Evolutionary conservation across 2,888 invertebrate species (phyloP), one percentile per base, ranked within the genome.

Genomic region (Congeria kusceri): DNA sequence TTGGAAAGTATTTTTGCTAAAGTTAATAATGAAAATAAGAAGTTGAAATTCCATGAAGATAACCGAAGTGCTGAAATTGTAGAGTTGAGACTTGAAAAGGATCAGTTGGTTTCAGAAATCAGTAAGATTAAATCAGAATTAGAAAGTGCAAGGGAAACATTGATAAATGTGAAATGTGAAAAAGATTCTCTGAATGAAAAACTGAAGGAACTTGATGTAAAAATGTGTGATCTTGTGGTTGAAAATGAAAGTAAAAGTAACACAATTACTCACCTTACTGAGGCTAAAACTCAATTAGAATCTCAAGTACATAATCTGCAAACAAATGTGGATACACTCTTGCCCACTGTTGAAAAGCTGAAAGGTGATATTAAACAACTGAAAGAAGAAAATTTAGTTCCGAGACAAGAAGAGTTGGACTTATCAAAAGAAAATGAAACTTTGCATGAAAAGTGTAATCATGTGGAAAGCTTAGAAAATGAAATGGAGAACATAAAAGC

Each of bases 401-500:
- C 79, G 3, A 65, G 23, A 25, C 27, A 61, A 39, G 59, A 59
- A 57, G 39, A 13, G 9, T 39, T 39, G 9, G 39, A 39, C 11
- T 39, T 39, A 13, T 28, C 75, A 28, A 62, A 71, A 28, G 71
- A 65, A n/a, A 77, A 86, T 28, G 82, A 73, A 39, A 9, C 15
- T 13, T 15, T 39, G 39, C 5, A 39, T 13, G 39, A 39, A 11
- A 39, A 39, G 3, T 39, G 39, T 15, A 39, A 39, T 11, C 39
- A 39, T 39, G 9, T 5, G 9, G 11, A 39, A 39, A 39, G 39
- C 9, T 11, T 39, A 15, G 39, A 39, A 39, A 15, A 39, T 39
- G 39, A 39, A 39, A 13, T 39, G 39, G 9, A 39, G 39, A 39
- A 39, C 15, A 47, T 57, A 29, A 74, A 75, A n/a, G 76, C 75